Evolutionary conservation across 2,797 vertebrate species (phyloP).

Genomic region (Siniperca scherzeri): DNA sequence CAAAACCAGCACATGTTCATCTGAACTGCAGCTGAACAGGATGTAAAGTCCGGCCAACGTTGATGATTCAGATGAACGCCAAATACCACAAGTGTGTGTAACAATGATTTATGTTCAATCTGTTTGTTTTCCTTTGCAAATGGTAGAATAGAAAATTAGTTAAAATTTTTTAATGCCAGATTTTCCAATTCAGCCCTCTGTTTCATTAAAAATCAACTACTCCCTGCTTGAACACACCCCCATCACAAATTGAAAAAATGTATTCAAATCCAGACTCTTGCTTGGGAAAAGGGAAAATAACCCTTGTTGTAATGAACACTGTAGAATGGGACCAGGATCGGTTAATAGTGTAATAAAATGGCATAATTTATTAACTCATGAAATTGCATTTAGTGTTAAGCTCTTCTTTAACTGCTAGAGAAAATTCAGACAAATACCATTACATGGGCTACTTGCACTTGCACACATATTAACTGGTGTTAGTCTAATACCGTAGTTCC

Average conservation of each 20-base stretch:
- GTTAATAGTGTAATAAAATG: background rate
- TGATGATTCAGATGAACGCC: background rate
- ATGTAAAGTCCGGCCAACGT: background rate
- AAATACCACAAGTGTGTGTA: background rate
- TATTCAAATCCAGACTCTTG: background rate
- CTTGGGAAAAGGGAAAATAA: background rate
- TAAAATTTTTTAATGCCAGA: background rate
- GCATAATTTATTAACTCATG: background rate
- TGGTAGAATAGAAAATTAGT: background rate
- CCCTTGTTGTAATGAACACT: background rate
- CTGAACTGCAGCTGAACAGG: slow-evolving; percentile 15
- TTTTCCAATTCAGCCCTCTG: background rate
- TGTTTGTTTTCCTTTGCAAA: background rate
- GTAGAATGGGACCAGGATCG: background rate
- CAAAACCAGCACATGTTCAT: background rate
- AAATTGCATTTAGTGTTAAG: no score
- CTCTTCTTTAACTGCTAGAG: background rate
- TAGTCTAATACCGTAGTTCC: background rate
- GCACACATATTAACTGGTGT: background rate
- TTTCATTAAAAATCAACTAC: background rate
- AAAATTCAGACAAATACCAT: background rate
- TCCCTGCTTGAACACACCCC: background rate
- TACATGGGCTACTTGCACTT: background rate
- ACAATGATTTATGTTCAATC: background rate
- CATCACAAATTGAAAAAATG: background rate